Evolutionary conservation across 2,888 invertebrate genomes (phyloP).

Genomic region (Acleris emargana): DNA sequence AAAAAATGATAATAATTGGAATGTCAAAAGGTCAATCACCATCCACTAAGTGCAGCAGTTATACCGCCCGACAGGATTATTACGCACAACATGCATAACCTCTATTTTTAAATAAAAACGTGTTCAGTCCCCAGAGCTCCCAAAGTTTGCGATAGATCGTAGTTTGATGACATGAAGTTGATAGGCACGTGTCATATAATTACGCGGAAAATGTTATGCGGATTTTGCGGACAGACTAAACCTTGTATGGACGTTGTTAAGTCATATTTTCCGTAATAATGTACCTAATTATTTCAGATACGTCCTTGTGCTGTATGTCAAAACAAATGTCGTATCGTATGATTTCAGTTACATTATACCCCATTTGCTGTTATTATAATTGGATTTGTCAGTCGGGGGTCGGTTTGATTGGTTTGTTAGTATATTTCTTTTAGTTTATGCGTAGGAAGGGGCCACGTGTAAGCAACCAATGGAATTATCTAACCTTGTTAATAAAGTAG

Average conservation of each 20-base stretch:
- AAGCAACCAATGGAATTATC: too few relatives aligned
- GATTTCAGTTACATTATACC: constrained; percentile 3
- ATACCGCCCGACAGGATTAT: too few relatives aligned
- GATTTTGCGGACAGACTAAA: too few relatives aligned
- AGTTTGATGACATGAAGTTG: constrained; percentile 17
- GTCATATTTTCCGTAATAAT: too few relatives aligned
- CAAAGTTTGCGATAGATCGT: constrained; percentile 12
- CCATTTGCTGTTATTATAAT: not conserved
- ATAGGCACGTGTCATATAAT: constrained; percentile 17
- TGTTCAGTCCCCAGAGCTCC: not conserved
- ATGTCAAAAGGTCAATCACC: too few relatives aligned
- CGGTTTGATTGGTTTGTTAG: constrained; percentile 11
- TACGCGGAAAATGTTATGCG: not conserved
- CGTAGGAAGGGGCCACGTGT: not conserved
- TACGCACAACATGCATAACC: too few relatives aligned
- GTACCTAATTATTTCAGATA: too few relatives aligned
- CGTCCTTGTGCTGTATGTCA: too few relatives aligned
- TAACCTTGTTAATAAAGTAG: too few relatives aligned
- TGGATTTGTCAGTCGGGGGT: constrained; percentile 2
- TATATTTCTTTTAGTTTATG: constrained; percentile 4
- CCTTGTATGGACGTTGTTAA: too few relatives aligned
- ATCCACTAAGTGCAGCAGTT: too few relatives aligned
- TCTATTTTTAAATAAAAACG: not conserved
- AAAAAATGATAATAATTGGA: too few relatives aligned
- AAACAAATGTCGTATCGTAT: not conserved